These are phyloP conservation scores for Caenorhabditis latens DNA, from an alignment of 1,140 invertebrate species.

Conservation along the genomic window DNA sequence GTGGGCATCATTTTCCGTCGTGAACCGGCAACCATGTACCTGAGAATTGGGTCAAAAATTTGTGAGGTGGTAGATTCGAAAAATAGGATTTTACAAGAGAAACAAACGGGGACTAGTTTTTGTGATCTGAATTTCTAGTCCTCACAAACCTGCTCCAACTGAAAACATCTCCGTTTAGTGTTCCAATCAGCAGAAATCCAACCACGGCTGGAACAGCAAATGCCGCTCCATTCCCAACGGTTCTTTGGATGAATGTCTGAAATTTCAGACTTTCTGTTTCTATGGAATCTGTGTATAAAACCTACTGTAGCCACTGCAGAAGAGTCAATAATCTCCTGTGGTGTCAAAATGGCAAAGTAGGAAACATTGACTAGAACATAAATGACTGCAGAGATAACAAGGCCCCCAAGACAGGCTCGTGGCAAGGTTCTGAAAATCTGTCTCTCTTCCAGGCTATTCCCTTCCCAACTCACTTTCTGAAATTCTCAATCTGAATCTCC, in stretches of 20 bases:
- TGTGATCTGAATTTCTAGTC: no score
- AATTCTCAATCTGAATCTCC: conserved; percentile 60
- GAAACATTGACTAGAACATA: conserved; percentile 56
- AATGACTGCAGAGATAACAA: conserved; percentile 39
- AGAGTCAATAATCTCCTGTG: conserved; percentile 52
- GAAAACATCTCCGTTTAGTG: conserved; percentile 58
- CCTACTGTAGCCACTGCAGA: conserved; percentile 59
- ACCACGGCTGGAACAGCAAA: conserved; percentile 55
- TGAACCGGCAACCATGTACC: conserved; percentile 59
- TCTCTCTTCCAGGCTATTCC: not conserved
- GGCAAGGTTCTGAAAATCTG: conserved; percentile 45
- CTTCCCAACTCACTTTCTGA: conserved; percentile 28
- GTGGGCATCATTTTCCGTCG: conserved; percentile 57
- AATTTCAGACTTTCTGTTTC: not conserved
- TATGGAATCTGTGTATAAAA: not conserved
- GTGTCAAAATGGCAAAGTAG: conserved; percentile 58
- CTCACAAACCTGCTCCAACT: conserved; percentile 56
- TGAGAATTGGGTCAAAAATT: conserved; percentile 17
- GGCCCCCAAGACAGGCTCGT: conserved; percentile 47
- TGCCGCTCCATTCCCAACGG: conserved; percentile 52
- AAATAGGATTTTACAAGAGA: not conserved
- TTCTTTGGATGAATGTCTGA: conserved; percentile 58
- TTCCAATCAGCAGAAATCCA: conserved; percentile 56
- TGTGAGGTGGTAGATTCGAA: not conserved
- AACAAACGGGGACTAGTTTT: no score